Percentiles rank a stretch among this genome's conserved stretches.
Conservation (phyloP, 2,113 vertebrate species). For the Ondatra zibethicus region DNA sequence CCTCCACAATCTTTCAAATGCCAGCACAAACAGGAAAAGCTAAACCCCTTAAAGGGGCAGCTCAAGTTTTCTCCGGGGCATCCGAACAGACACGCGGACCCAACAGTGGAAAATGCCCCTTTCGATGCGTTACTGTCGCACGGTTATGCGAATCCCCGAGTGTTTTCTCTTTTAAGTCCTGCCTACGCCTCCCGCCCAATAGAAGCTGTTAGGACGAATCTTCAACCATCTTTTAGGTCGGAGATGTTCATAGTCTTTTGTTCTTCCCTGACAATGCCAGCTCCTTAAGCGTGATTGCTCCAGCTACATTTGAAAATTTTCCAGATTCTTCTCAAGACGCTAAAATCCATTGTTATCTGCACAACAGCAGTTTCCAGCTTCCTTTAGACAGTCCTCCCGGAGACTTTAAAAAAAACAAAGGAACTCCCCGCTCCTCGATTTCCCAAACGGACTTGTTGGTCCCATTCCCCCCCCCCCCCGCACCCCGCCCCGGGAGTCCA, state of each 20-base stretch:
- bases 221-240: neutral
- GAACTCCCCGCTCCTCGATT: neutral
- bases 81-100: neutral
- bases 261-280: constrained; percentile 49
- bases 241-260: constrained; percentile 64
- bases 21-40: constrained; percentile 87
- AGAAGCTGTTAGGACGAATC: neutral
- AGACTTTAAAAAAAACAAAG: neutral
- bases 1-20: constrained; percentile 85
- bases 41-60: constrained; percentile 85
- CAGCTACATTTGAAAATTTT: neutral
- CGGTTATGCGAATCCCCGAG: accelerated
- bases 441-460: neutral
- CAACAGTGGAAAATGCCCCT: neutral
- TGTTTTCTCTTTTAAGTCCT: neutral
- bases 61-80: constrained; percentile 60
- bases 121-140: neutral
- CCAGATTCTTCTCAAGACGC: neutral
- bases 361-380: neutral
- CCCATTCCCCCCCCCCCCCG: neutral
- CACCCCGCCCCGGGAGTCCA: neutral
- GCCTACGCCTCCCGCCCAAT: neutral
- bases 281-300: neutral
- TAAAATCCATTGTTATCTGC: neutral
- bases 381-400: neutral